Conservation (phyloP, 2,113 vertebrate genomes). For the Limnothrissa miodon region DNA sequence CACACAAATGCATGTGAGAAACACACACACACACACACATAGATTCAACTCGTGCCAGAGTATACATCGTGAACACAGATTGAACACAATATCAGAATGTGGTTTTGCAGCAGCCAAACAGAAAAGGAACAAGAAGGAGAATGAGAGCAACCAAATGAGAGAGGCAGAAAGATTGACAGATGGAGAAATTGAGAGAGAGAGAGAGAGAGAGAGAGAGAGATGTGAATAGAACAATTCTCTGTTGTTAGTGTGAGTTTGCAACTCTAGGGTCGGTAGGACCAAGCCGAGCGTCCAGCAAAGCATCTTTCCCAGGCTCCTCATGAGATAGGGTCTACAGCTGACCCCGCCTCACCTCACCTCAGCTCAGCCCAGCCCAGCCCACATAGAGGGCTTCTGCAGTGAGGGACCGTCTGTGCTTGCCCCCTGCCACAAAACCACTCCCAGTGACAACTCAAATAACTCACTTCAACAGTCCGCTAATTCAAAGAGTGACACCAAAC, state of each 20-base stretch:
- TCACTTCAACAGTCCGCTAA: too few relatives aligned
- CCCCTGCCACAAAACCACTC: background rate
- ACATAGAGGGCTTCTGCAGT: background rate
- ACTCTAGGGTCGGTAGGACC: background rate
- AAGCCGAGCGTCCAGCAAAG: background rate
- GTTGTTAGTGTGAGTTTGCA: slow-evolving; percentile 16
- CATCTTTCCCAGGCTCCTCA: background rate
- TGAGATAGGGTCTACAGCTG: background rate
- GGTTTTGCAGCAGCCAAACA: background rate
- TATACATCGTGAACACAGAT: background rate
- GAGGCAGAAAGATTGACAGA: slow-evolving; percentile 23
- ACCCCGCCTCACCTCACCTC: background rate
- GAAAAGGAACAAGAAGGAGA: slow-evolving; percentile 5
- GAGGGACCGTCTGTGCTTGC: background rate
- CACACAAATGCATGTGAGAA: background rate
- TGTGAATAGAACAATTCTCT: slow-evolving; percentile 44
- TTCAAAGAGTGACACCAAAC: background rate
- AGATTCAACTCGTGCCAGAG: background rate
- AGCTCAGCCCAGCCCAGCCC: background rate
- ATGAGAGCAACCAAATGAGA: slow-evolving; percentile 26
- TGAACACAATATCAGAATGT: background rate
- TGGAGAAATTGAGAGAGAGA: slow-evolving; percentile 20
- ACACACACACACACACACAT: background rate
- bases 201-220: slow-evolving; percentile 21
- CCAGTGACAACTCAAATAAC: background rate